These are phyloP conservation scores for Clivina fossor DNA, from an alignment of 2,888 invertebrate species.

Conservation along the genomic window DNA sequence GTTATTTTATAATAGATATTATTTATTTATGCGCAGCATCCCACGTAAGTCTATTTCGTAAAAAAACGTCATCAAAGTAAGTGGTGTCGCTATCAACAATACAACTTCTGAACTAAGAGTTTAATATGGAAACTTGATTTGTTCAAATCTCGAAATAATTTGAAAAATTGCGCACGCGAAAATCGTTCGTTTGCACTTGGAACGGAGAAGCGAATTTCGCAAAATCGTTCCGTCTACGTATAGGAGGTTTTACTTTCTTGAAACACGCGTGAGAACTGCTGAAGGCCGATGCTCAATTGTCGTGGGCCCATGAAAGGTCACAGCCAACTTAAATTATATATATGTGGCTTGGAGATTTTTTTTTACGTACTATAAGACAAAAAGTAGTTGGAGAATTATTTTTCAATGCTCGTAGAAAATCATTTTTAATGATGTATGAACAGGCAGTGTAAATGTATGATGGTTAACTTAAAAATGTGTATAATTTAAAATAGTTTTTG, in stretches of 20 bases:
- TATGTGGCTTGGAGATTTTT: not conserved
- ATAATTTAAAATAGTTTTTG: too few species aligned
- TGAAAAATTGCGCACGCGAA: not conserved
- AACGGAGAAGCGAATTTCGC: not conserved
- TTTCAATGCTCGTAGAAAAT: too few species aligned
- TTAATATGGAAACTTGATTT: conserved; percentile 6
- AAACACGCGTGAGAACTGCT: conserved; percentile 21
- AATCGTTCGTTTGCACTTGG: not conserved
- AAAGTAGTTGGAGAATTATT: too few species aligned
- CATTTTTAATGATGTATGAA: too few species aligned
- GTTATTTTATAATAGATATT: too few species aligned
- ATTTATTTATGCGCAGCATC: too few species aligned
- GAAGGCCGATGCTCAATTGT: conserved; percentile 17
- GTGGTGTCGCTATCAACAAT: not conserved
- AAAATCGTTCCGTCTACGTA: not conserved
- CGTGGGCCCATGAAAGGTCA: conserved; percentile 26
- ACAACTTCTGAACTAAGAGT: conserved; percentile 3
- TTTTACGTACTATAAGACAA: too few species aligned
- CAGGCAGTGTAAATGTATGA: too few species aligned
- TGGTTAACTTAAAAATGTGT: too few species aligned
- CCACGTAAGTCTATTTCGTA: too few species aligned
- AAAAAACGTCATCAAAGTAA: too few species aligned
- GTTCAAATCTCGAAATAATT: not conserved
- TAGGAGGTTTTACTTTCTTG: conserved; percentile 25
- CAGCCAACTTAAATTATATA: conserved; percentile 1